phyloP scores from a whole-genome alignment of 2,113 vertebrate species.

The Struthidea cinerea region DNA sequence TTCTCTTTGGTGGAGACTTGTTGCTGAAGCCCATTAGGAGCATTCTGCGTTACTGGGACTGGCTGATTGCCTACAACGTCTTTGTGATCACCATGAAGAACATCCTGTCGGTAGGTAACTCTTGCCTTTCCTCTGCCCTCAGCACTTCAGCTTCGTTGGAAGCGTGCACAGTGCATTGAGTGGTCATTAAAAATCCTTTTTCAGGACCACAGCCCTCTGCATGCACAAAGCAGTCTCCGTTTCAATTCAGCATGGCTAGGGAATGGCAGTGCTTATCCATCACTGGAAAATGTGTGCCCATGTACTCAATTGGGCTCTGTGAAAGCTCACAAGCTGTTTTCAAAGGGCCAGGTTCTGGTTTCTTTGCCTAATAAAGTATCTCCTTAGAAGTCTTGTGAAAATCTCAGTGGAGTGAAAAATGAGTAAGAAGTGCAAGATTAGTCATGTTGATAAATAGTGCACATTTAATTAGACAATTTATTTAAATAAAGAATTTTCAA shows the following conservation, averaged over 20 bases:
- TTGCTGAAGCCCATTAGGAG: slow-evolving; percentile 93
- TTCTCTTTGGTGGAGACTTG: slow-evolving; percentile 93
- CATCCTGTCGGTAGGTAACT: slow-evolving; percentile 85
- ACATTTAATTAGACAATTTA: neutral
- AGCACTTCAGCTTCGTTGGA: neutral
- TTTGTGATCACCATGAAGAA: slow-evolving; percentile 99
- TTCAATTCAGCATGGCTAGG: neutral
- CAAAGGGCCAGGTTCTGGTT: neutral
- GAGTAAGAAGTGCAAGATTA: neutral
- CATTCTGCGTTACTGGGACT: slow-evolving; percentile 96
- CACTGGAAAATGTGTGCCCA: neutral
- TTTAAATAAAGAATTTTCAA: neutral
- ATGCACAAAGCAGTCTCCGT: neutral
- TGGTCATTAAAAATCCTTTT: neutral
- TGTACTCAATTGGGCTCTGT: neutral
- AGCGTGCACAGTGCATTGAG: neutral
- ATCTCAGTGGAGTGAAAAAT: neutral
- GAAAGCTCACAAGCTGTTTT: neutral
- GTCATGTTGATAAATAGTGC: neutral
- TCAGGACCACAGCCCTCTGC: neutral
- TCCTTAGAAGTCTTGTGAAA: neutral
- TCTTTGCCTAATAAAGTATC: neutral
- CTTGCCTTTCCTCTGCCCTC: neutral
- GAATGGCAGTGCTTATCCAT: neutral
- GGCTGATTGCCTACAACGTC: slow-evolving; percentile 96